Percentiles rank a stretch among this genome's conserved stretches.
phyloP scores from a whole-genome alignment of 1,140 invertebrate genomes.

The Apis cerana region DNA sequence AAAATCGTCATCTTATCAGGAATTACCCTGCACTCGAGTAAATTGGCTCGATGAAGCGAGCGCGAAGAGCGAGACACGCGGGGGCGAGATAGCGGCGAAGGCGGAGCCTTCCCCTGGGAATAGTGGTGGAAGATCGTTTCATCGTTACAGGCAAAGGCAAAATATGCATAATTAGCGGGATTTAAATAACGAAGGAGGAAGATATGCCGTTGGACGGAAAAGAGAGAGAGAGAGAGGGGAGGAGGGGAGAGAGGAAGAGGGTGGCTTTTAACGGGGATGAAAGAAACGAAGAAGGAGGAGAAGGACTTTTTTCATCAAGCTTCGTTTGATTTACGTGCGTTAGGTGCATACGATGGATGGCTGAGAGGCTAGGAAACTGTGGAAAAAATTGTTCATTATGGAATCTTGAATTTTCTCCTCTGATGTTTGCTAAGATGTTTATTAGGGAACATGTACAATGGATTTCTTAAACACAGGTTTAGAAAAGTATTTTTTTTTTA shows the following conservation, averaged over 20 bases:
- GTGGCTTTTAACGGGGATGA: constrained; percentile 38
- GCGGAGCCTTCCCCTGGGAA: neutral
- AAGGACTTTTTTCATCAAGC: constrained; percentile 7
- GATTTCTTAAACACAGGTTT: too few relatives aligned
- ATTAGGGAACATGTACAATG: neutral
- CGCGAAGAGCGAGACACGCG: constrained; percentile 20
- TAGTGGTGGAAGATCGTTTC: constrained; percentile 42
- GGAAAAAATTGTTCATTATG: neutral
- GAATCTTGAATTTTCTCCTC: neutral
- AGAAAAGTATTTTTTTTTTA: too few relatives aligned
- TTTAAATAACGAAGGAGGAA: constrained; percentile 58
- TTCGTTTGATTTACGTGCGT: constrained; percentile 40
- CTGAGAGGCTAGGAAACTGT: neutral
- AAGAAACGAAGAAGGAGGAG: constrained; percentile 29
- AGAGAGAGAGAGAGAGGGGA: neutral
- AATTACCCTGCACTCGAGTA: constrained; percentile 64
- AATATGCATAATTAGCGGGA: constrained; percentile 62
- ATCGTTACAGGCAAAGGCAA: constrained; percentile 50
- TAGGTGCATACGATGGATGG: neutral
- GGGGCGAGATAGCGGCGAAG: constrained; percentile 11
- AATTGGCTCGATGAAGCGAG: constrained; percentile 57
- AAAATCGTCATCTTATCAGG: constrained; percentile 62
- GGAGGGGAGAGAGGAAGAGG: too few relatives aligned
- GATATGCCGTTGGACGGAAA: neutral
- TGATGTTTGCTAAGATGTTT: neutral